Conservation (phyloP, 2,113 vertebrate genomes). For the Malaclemys terrapin region DNA sequence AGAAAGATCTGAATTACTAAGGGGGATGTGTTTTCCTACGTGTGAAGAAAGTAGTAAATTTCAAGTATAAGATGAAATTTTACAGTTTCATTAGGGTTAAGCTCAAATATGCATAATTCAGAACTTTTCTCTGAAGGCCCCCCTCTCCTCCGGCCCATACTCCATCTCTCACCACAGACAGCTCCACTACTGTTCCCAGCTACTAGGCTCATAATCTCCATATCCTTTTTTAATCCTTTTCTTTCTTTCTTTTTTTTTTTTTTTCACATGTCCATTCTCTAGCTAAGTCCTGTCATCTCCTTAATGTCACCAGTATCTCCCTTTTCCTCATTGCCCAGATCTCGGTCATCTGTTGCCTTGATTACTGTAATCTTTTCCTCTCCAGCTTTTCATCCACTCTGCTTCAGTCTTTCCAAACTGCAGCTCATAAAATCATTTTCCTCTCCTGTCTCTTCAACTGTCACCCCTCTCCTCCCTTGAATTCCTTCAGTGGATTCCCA, state of each 20-base stretch:
- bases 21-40: fast-evolving
- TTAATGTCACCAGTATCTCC: background rate
- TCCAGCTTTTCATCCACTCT: background rate
- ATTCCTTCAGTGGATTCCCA: background rate
- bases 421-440: background rate
- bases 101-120: background rate
- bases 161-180: background rate
- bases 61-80: background rate
- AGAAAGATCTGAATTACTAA: fast-evolving
- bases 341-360: background rate
- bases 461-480: background rate
- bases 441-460: background rate
- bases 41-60: background rate
- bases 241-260: background rate
- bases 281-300: background rate
- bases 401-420: background rate
- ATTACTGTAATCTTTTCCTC: background rate
- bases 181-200: background rate
- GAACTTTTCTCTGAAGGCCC: background rate
- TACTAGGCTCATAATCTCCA: background rate
- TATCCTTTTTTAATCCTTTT: background rate
- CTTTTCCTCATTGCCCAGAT: background rate
- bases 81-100: background rate
- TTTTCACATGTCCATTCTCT: background rate
- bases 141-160: too few relatives aligned